Evolutionary conservation across 2,113 vertebrate genomes (phyloP).

Genomic region (Lagenorhynchus albirostris): DNA sequence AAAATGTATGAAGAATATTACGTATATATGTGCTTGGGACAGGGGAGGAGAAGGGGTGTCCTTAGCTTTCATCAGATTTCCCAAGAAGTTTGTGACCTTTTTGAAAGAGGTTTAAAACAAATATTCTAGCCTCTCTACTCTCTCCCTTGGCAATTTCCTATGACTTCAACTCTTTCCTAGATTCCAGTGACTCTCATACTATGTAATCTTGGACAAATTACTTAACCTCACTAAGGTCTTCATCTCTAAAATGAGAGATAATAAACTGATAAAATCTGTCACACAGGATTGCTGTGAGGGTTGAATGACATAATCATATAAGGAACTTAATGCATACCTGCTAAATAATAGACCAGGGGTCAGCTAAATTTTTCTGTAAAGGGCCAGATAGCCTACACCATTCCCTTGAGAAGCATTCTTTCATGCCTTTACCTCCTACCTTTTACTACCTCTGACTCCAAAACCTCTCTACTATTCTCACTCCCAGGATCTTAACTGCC

Average conservation of each 20-base stretch:
- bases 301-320: background rate
- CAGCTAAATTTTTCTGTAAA: background rate
- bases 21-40: background rate
- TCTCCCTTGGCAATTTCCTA: background rate
- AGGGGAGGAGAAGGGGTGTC: background rate
- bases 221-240: background rate
- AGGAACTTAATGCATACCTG: background rate
- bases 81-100: background rate
- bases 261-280: background rate
- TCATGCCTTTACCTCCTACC: background rate
- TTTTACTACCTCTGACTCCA: background rate
- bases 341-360: background rate
- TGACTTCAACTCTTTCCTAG: background rate
- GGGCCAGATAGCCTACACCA: background rate
- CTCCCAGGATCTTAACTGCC: background rate
- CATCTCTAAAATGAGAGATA: background rate
- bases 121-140: background rate
- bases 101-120: background rate
- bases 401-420: background rate
- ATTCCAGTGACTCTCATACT: background rate
- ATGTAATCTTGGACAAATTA: background rate
- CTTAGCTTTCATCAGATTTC: background rate
- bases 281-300: background rate
- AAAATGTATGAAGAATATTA: background rate
- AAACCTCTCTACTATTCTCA: background rate